Percentiles rank a stretch among this genome's conserved stretches.
Conservation (phyloP, 2,888 invertebrate species). For the Anthophora plumipes region DNA sequence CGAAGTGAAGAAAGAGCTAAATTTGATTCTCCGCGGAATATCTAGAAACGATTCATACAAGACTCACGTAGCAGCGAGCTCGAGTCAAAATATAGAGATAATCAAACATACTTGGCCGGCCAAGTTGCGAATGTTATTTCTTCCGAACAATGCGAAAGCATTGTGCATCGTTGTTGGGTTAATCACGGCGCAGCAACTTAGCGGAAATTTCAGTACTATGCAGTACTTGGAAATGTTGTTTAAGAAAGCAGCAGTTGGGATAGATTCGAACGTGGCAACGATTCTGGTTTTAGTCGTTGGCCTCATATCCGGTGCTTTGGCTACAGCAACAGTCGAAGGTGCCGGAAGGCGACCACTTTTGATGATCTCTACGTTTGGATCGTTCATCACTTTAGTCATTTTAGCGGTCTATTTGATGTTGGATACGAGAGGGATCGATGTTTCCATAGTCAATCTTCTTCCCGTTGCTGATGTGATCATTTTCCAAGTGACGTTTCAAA, state of each 20-base stretch:
- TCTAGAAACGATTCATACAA: constrained; percentile 44
- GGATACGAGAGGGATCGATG: constrained; percentile 63
- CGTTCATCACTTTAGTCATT: constrained; percentile 76
- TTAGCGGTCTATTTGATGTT: constrained; percentile 78
- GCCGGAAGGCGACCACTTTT: constrained; percentile 85
- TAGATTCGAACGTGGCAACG: constrained; percentile 82
- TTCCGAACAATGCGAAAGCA: constrained; percentile 76
- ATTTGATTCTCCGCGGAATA: constrained; percentile 40
- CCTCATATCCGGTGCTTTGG: constrained; percentile 79
- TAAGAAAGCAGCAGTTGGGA: constrained; percentile 71
- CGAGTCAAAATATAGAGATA: constrained; percentile 35
- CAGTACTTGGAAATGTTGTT: constrained; percentile 80
- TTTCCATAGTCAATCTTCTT: constrained; percentile 75
- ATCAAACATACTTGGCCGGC: constrained; percentile 64
- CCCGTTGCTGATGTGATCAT: constrained; percentile 79
- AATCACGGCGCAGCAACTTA: constrained; percentile 82
- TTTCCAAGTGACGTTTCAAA: constrained; percentile 80
- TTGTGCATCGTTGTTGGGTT: constrained; percentile 79
- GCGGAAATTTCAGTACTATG: constrained; percentile 82
- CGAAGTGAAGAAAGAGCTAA: constrained; percentile 50
- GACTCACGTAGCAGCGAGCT: constrained; percentile 21
- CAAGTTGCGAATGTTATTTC: constrained; percentile 66
- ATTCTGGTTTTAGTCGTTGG: constrained; percentile 85
- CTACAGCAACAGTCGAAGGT: constrained; percentile 83
- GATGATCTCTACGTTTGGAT: constrained; percentile 84